Evolutionary conservation across 2,888 invertebrate species (phyloP).

Genomic region (Tridacna gigas): DNA sequence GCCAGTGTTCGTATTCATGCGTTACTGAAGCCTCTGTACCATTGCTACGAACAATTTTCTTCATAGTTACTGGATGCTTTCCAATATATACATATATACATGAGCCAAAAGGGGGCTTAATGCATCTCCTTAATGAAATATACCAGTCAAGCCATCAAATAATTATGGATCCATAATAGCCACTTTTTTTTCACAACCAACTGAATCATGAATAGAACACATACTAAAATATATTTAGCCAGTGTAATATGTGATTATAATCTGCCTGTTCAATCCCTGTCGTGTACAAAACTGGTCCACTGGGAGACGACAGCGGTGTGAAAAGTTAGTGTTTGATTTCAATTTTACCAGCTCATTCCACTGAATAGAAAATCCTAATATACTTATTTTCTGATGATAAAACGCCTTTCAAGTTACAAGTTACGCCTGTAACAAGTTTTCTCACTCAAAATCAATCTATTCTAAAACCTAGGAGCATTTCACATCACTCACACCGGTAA

Average conservation of each 20-base stretch:
- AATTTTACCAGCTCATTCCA: constrained; percentile 12
- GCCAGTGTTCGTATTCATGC: too few species aligned
- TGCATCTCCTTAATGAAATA: too few species aligned
- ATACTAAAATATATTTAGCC: too few species aligned
- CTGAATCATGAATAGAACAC: too few species aligned
- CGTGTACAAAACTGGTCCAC: not conserved
- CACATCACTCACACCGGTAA: constrained; percentile 56
- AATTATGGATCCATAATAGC: too few species aligned
- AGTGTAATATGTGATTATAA: not conserved
- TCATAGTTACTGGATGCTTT: too few species aligned
- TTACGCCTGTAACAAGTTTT: constrained; percentile 46
- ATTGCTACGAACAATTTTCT: too few species aligned
- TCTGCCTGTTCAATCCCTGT: not conserved
- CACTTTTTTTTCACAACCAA: too few species aligned
- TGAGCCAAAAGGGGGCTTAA: too few species aligned
- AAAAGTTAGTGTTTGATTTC: constrained; percentile 12
- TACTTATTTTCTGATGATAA: constrained; percentile 25
- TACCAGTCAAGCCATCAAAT: too few species aligned
- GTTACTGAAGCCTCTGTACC: too few species aligned
- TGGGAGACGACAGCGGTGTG: constrained; percentile 4
- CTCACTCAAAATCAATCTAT: constrained; percentile 48
- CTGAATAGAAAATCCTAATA: constrained; percentile 11
- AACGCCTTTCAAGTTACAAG: constrained; percentile 17
- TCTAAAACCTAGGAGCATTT: constrained; percentile 57
- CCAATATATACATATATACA: too few species aligned